These are phyloP conservation scores for Mesitornis unicolor DNA, from an alignment of 2,113 vertebrate species.

Conservation along the genomic window DNA sequence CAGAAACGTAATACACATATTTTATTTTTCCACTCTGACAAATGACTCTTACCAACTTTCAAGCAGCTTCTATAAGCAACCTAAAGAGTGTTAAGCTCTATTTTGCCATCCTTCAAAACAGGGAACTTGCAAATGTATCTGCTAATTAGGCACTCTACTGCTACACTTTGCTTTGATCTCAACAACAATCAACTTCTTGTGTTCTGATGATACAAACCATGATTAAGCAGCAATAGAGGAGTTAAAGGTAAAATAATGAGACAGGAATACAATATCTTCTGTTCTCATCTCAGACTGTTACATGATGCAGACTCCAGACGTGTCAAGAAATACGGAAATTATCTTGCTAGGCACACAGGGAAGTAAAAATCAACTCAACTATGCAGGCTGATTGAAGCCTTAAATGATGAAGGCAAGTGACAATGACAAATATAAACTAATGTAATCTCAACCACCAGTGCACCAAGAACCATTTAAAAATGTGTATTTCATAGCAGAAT, in stretches of 20 bases:
- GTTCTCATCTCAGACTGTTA: constrained; percentile 2
- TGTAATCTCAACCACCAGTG: background rate
- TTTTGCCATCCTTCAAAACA: background rate
- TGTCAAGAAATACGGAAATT: constrained; percentile 59
- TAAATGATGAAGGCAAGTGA: constrained; percentile 45
- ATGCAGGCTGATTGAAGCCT: constrained; percentile 43
- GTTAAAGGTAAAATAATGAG: constrained; percentile 40
- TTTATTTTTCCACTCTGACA: background rate
- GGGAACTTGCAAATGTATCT: background rate
- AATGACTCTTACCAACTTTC: background rate
- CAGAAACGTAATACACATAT: background rate
- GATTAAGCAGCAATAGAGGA: background rate
- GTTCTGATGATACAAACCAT: background rate
- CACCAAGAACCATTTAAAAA: constrained; percentile 50
- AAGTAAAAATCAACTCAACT: constrained; percentile 51
- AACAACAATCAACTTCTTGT: background rate
- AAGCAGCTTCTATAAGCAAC: background rate
- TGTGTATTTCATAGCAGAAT: background rate
- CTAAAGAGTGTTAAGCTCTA: background rate
- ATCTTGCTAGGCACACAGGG: background rate
- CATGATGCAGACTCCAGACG: background rate
- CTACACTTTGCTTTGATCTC: constrained; percentile 35
- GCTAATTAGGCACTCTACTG: background rate
- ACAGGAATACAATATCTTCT: background rate
- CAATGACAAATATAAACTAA: constrained; percentile 47